Evolutionary conservation across 2,113 vertebrate genomes (phyloP).

Genomic region (Cacatua alba): DNA sequence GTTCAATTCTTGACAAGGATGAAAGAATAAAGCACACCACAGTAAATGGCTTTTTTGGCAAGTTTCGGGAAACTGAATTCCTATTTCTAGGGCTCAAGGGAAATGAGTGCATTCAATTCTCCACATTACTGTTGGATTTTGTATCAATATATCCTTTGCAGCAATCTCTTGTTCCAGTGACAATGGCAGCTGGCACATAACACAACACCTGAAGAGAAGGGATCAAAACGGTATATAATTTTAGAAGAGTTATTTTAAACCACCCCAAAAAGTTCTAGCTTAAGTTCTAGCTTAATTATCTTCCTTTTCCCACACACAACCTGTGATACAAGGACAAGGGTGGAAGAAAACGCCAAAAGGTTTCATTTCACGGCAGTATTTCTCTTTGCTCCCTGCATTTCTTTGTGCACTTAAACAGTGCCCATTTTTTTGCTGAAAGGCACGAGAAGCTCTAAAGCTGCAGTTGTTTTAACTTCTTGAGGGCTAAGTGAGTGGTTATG

Average conservation of each 20-base stretch:
- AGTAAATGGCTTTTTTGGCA: background rate
- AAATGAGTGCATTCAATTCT: background rate
- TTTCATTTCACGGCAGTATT: accelerated
- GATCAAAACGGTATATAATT: background rate
- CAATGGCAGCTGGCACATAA: background rate
- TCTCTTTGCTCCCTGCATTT: background rate
- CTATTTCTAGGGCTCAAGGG: background rate
- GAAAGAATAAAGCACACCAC: background rate
- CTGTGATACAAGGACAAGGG: background rate
- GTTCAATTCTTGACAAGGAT: background rate
- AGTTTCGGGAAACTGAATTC: background rate
- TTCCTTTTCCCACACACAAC: background rate
- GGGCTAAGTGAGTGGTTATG: background rate
- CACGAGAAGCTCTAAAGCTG: background rate
- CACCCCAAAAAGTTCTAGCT: background rate
- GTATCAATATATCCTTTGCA: background rate
- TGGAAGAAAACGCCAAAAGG: background rate
- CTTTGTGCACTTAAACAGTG: background rate
- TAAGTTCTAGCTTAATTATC: background rate
- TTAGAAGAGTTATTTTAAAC: background rate
- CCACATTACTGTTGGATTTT: background rate
- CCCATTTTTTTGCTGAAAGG: background rate
- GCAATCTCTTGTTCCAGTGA: background rate
- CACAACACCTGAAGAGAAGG: background rate
- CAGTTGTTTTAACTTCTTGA: background rate